phyloP scores from a whole-genome alignment of 2,888 invertebrate species.

The Silvanus unidentatus region DNA sequence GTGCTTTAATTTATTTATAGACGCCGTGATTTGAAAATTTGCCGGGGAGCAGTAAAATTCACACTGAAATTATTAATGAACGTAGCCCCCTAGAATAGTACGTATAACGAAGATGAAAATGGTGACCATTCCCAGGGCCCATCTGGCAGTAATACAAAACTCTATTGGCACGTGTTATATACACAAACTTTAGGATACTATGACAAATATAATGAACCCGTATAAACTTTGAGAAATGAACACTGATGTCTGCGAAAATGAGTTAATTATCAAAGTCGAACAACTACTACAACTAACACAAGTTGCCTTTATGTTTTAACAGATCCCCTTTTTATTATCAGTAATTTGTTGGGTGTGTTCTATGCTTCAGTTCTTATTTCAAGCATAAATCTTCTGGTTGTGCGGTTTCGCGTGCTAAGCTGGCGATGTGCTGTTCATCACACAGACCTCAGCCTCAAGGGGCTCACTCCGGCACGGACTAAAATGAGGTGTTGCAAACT shows the following conservation, averaged over 20 bases:
- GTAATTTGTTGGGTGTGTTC: slow-evolving; percentile 31
- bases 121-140: slow-evolving; percentile 15
- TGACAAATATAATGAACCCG: slow-evolving; percentile 41
- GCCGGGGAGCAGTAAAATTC: slow-evolving; percentile 12
- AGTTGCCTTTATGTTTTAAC: slow-evolving; percentile 37
- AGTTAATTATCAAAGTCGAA: slow-evolving; percentile 46
- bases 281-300: slow-evolving; percentile 1
- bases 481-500: slow-evolving; percentile 24
- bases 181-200: background rate
- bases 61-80: slow-evolving; percentile 13
- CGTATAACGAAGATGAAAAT: slow-evolving; percentile 5
- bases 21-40: slow-evolving; percentile 30
- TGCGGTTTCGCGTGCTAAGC: slow-evolving; percentile 28
- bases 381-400: slow-evolving; percentile 30
- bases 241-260: slow-evolving; percentile 41
- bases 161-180: slow-evolving; percentile 9
- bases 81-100: slow-evolving; percentile 1
- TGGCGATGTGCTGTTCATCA: slow-evolving; percentile 30
- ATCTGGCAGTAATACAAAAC: slow-evolving; percentile 10
- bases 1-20: slow-evolving; percentile 26
- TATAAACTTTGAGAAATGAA: slow-evolving; percentile 47
- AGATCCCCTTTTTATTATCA: slow-evolving; percentile 34
- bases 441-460: slow-evolving; percentile 21
- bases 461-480: slow-evolving; percentile 17
- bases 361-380: slow-evolving; percentile 25